Base-by-base conservation (phyloP, 2,113 vertebrate genomes). In the Hippocampus mohnikei region DNA sequence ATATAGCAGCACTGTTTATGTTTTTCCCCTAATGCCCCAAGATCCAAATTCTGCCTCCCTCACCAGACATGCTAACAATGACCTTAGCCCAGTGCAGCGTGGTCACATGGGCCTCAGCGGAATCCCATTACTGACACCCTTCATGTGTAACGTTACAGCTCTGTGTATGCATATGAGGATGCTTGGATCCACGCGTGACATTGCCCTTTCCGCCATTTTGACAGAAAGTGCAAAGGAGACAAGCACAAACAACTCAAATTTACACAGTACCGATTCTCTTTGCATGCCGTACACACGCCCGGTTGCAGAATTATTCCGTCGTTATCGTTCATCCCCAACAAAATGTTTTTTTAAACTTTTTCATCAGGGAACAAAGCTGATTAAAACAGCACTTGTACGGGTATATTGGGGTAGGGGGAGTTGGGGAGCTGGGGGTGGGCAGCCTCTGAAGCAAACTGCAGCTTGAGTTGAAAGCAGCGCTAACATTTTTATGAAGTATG, bases 101-200 rank as follows among this genome's bases (percentile, higher is more conserved):
- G 78, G 88, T 82, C 86, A 87, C 85, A 83, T 82, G 75, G 86
- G 84, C 72, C 84, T 82, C 84, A 88, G 76, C 83, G 77, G 74
- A 88, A 88, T 87, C 89, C 88, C 81, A 88, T 88, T 89, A 90
- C 85, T 90, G 88, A 84, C 89, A 88, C 80, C 81, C 88, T 86
- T 88, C 89, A 88, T 89, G 89, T 90, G 88, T 85, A 88, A 88
- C 89, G 87, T 83, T 79, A 84, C 80, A 74, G 76, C 73, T 53
- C 58, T 46, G n/a, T 41, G 59, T 67, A 58, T 50, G 69, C 67
- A 56, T 71, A 66, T 52, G 48, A 67, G 52, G 27, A 46, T 0
- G 69, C 12, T 46, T 76, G 84, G 83, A 74, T 72, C 82, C 77
- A 84, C 76, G 84, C 71, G 66, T 85, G 85, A 82, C 87, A 89